Percentiles rank a stretch among this genome's conserved stretches.
Evolutionary conservation across 2,888 invertebrate genomes (phyloP).

Genomic region (Penaeus monodon): DNA sequence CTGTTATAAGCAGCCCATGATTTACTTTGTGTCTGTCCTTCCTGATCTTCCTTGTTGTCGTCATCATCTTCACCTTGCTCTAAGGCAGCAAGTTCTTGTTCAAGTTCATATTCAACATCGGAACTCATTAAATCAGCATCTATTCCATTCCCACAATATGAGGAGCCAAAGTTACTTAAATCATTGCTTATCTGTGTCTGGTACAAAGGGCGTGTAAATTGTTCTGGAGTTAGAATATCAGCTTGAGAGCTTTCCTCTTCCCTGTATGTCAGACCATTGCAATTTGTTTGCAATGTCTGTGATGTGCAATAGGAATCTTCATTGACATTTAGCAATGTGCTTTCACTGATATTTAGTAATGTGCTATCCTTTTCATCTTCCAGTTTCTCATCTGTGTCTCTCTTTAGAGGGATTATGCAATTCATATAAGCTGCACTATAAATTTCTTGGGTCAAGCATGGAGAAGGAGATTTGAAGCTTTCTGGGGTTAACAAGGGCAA

Average conservation of each 20-base stretch:
- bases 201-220: constrained; percentile 4
- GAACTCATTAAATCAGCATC: constrained; percentile 34
- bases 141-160: constrained; percentile 2
- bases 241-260: background rate
- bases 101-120: constrained; percentile 32
- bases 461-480: constrained; percentile 7
- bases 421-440: background rate
- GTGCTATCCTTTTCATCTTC: constrained; percentile 8
- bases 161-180: background rate
- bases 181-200: constrained; percentile 9
- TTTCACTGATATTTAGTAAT: too few species aligned
- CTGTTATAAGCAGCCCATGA: constrained; percentile 14
- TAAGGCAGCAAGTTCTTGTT: constrained; percentile 34
- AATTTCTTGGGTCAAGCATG: background rate
- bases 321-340: too few species aligned
- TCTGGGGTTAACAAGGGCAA: constrained; percentile 24
- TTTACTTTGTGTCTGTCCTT: constrained; percentile 33
- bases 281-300: constrained; percentile 15
- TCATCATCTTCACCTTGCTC: constrained; percentile 35
- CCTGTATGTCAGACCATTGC: background rate
- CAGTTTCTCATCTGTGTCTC: background rate
- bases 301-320: background rate
- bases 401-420: background rate
- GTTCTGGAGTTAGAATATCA: constrained; percentile 23
- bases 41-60: constrained; percentile 28